Conservation (phyloP, 2,113 vertebrate species). For the Tachycineta bicolor region DNA sequence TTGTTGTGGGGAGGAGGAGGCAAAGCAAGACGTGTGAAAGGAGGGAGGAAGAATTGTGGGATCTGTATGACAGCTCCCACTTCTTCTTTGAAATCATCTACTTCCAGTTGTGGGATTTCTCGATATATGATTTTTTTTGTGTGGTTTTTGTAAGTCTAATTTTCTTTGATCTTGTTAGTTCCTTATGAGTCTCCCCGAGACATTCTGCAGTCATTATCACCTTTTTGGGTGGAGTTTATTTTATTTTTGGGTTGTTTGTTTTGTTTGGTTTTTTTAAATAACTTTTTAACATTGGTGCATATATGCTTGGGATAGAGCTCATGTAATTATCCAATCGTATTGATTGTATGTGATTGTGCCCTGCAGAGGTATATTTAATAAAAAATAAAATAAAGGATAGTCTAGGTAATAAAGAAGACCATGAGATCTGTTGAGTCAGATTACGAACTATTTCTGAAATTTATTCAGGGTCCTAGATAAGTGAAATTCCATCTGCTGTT, state of each 20-base stretch:
- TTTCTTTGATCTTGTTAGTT: conserved; percentile 71
- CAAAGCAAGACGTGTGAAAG: not conserved
- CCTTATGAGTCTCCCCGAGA: conserved; percentile 82
- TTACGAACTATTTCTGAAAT: conserved; percentile 51
- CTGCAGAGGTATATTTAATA: conserved; percentile 85
- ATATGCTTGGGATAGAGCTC: conserved; percentile 86
- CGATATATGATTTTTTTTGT: not conserved
- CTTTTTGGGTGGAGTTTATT: conserved; percentile 85
- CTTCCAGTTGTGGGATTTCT: conserved; percentile 81
- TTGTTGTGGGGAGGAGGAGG: not conserved
- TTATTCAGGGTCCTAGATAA: conserved; percentile 44
- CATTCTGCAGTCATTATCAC: conserved; percentile 85
- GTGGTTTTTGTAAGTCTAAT: conserved; percentile 47
- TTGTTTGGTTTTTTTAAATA: conserved; percentile 62
- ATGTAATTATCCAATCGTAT: conserved; percentile 86
- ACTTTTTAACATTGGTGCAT: conserved; percentile 83
- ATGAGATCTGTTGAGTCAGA: conserved; percentile 69
- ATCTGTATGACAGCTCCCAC: not conserved
- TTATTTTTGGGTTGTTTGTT: conserved; percentile 55
- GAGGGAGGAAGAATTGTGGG: not conserved
- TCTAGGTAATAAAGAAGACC: conserved; percentile 74
- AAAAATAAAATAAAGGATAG: conserved; percentile 64
- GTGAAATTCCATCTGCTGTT: conserved; percentile 41
- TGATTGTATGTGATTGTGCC: conserved; percentile 88
- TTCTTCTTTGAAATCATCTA: not conserved